Conservation (phyloP, 1,140 invertebrate species). For the Ceratoteleas bidentatus region DNA sequence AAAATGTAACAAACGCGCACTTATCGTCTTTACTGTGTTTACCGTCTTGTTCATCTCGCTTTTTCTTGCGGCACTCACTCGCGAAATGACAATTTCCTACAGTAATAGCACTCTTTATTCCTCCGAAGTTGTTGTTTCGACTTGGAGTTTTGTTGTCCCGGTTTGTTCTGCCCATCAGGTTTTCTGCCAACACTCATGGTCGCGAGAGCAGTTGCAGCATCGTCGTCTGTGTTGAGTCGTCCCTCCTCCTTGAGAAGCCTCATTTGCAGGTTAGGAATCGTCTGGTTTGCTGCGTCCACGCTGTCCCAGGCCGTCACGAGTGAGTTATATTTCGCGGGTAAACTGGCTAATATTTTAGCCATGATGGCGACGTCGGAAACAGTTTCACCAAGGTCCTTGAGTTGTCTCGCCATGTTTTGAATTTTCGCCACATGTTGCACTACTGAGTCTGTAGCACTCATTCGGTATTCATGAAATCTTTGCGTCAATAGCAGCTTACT, state of each 20-base stretch:
- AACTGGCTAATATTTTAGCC: not conserved
- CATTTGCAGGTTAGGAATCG: conserved; percentile 23
- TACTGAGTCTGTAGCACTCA: not conserved
- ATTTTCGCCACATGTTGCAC: not conserved
- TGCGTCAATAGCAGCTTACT: not conserved
- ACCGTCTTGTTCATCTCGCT: not conserved
- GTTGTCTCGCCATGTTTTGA: not conserved
- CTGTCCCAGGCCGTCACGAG: conserved; percentile 3
- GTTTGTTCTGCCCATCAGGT: not conserved
- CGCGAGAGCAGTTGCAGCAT: conserved; percentile 9
- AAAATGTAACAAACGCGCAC: conserved; percentile 11
- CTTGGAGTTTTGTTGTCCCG: not conserved
- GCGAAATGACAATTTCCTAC: conserved; percentile 27
- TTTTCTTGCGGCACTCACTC: conserved; percentile 18
- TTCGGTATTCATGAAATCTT: not conserved
- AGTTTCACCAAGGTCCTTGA: not conserved
- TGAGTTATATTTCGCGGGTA: not conserved
- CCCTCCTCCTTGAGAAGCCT: conserved; percentile 39
- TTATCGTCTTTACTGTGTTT: conserved; percentile 13
- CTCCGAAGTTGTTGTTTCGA: not conserved
- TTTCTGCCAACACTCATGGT: conserved; percentile 10
- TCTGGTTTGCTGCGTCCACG: not conserved
- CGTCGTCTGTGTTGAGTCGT: conserved; percentile 16
- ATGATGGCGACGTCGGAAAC: not conserved
- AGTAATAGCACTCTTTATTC: conserved; percentile 14